Evolutionary conservation across 1,140 invertebrate species (phyloP).

Genomic region (Drosophila carrolli): DNA sequence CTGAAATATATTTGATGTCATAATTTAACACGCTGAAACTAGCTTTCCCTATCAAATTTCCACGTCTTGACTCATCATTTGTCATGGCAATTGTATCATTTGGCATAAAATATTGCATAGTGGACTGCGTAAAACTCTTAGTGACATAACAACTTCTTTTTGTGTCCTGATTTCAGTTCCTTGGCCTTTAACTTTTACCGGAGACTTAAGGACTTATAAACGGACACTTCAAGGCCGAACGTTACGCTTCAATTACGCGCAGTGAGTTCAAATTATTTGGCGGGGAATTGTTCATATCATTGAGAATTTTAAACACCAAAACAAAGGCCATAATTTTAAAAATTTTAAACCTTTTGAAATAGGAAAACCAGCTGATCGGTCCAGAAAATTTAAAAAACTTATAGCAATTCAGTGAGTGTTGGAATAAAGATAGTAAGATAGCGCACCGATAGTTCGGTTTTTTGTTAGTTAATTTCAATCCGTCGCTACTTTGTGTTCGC

Average conservation of each 20-base stretch:
- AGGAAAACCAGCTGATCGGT: conserved; percentile 28
- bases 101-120: conserved; percentile 7
- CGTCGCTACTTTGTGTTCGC: conserved; percentile 60
- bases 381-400: conserved; percentile 32
- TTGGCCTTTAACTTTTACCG: conserved; percentile 10
- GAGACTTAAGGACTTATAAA: conserved; percentile 10
- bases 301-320: conserved; percentile 10
- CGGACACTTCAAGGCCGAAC: conserved; percentile 31
- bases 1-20: conserved; percentile 15
- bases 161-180: conserved; percentile 2
- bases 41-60: conserved; percentile 15
- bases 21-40: conserved; percentile 12
- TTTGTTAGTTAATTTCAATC: conserved; percentile 50
- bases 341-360: conserved; percentile 15
- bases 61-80: conserved; percentile 14
- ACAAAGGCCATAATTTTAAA: neutral
- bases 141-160: conserved; percentile 41
- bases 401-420: conserved; percentile 29
- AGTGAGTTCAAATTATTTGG: conserved; percentile 18
- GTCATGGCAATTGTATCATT: conserved; percentile 8
- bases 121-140: neutral
- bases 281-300: conserved; percentile 1
- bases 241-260: conserved; percentile 42
- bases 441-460: conserved; percentile 40
- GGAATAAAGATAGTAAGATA: conserved; percentile 47